Conservation (phyloP, 1,140 invertebrate species). For the Archivesica marissinica region DNA sequence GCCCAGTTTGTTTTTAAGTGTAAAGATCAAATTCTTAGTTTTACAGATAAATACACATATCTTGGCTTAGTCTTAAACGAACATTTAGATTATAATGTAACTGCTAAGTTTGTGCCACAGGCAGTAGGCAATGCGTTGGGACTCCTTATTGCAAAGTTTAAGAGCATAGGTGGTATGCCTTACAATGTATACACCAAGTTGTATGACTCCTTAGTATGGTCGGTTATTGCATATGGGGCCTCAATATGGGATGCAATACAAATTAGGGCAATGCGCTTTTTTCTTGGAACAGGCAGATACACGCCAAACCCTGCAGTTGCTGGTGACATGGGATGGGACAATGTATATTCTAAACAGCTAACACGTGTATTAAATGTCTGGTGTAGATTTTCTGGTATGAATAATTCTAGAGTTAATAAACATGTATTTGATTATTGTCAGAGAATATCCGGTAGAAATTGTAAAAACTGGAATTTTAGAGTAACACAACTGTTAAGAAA, state of each 20-base stretch:
- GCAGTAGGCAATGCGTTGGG: slow-evolving; percentile 14
- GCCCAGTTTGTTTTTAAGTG: slow-evolving; percentile 29
- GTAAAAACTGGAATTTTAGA: too few relatives aligned
- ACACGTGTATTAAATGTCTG: too few relatives aligned
- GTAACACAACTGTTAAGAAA: too few relatives aligned
- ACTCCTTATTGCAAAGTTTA: slow-evolving; percentile 30
- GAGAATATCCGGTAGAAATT: too few relatives aligned
- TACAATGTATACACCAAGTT: background rate
- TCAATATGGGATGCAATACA: slow-evolving; percentile 29
- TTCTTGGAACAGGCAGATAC: slow-evolving; percentile 50
- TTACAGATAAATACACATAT: slow-evolving; percentile 9
- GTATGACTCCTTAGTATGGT: too few relatives aligned
- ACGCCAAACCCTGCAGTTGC: slow-evolving; percentile 38
- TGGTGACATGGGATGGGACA: slow-evolving; percentile 63
- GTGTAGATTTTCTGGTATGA: too few relatives aligned
- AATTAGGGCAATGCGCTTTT: slow-evolving; percentile 48
- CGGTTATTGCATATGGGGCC: background rate
- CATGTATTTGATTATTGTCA: too few relatives aligned
- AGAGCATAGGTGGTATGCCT: background rate
- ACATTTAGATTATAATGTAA: slow-evolving; percentile 32
- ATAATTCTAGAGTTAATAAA: too few relatives aligned
- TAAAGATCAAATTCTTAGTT: background rate
- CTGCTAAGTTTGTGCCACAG: slow-evolving; percentile 23
- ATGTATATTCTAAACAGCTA: too few relatives aligned
- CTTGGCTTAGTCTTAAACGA: slow-evolving; percentile 19